Conservation (phyloP, 2,797 vertebrate species). For the Poecilia velifera region DNA sequence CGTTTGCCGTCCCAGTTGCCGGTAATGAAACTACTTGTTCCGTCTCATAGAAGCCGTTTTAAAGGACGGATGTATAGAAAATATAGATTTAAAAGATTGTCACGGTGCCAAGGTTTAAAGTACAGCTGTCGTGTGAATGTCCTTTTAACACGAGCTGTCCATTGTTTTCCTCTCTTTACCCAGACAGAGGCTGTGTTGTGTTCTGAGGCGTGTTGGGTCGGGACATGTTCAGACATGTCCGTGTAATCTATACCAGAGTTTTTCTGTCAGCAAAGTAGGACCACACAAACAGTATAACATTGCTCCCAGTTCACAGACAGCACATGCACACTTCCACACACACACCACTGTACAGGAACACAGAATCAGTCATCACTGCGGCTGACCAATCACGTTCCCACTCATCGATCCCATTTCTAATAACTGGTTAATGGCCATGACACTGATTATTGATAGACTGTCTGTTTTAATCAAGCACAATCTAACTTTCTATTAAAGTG, state of each 20-base stretch:
- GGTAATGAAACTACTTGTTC: background rate
- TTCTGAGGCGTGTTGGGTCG: slow-evolving; percentile 50
- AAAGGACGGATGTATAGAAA: slow-evolving; percentile 32
- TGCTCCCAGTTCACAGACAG: background rate
- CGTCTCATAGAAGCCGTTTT: slow-evolving; percentile 12
- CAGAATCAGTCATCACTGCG: slow-evolving; percentile 18
- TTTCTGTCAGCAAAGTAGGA: slow-evolving; percentile 32
- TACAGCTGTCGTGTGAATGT: slow-evolving; percentile 69
- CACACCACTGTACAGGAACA: background rate
- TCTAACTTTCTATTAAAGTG: slow-evolving; percentile 53
- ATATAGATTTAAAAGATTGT: slow-evolving; percentile 48
- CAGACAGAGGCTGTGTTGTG: slow-evolving; percentile 67
- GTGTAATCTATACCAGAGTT: slow-evolving; percentile 47
- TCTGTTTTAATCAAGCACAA: slow-evolving; percentile 62
- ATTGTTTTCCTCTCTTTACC: slow-evolving; percentile 70
- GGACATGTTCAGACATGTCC: slow-evolving; percentile 70
- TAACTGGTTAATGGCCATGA: slow-evolving; percentile 64
- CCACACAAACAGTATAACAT: slow-evolving; percentile 33
- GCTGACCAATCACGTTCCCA: slow-evolving; percentile 28
- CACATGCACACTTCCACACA: background rate
- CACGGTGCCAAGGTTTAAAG: slow-evolving; percentile 55
- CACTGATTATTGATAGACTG: slow-evolving; percentile 55
- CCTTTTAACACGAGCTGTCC: slow-evolving; percentile 70
- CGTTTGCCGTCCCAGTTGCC: background rate
- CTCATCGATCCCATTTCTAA: slow-evolving; percentile 56